phyloP scores from a whole-genome alignment of 1,140 invertebrate species.

The Parapsyche elsis region DNA sequence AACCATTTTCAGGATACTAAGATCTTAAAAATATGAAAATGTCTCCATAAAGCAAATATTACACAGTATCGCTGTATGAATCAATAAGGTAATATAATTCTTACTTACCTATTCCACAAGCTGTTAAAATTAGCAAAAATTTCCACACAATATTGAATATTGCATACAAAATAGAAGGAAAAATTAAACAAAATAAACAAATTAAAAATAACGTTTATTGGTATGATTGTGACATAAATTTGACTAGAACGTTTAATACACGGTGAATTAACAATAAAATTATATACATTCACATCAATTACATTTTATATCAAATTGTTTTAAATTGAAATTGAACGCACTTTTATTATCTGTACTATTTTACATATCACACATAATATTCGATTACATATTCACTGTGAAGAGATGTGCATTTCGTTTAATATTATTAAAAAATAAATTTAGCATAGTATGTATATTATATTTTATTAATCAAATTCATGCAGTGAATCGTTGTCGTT shows the following conservation, averaged over 20 bases:
- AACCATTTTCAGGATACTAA: too few relatives aligned
- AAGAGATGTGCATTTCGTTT: neutral
- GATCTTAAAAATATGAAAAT: too few relatives aligned
- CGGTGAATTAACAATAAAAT: neutral
- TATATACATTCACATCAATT: neutral
- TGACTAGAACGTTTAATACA: slow-evolving; percentile 22
- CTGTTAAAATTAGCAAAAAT: too few relatives aligned
- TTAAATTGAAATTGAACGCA: neutral
- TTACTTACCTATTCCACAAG: too few relatives aligned
- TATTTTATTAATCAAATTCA: neutral
- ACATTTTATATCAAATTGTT: neutral
- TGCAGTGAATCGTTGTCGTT: neutral
- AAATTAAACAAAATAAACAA: neutral
- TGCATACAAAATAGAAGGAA: too few relatives aligned
- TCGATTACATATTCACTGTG: neutral
- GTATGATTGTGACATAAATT: slow-evolving; percentile 5
- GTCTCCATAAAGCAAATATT: too few relatives aligned
- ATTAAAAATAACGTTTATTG: slow-evolving; percentile 4
- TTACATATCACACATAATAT: neutral
- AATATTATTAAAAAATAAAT: neutral
- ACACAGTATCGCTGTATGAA: too few relatives aligned
- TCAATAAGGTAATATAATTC: too few relatives aligned
- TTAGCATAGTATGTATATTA: neutral
- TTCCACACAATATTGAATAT: too few relatives aligned
- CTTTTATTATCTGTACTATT: neutral